phyloP scores from a whole-genome alignment of 1,140 invertebrate genomes.

The Geopemphigus sp. region DNA sequence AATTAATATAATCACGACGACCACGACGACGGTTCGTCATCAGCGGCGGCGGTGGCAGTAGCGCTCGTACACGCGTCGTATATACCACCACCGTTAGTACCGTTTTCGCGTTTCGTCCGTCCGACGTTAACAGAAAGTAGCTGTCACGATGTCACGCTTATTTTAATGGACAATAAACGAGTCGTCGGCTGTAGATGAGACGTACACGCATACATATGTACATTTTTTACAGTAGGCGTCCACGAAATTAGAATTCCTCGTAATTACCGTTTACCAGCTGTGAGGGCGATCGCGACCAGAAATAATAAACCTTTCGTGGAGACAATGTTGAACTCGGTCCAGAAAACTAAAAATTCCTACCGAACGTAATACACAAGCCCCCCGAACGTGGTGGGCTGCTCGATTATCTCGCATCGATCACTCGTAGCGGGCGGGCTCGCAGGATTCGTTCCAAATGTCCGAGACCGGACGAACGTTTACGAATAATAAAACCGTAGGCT shows the following conservation, averaged over 20 bases:
- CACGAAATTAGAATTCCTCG: constrained; percentile 39
- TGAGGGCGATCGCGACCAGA: no score
- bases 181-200: not conserved
- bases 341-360: not conserved
- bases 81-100: not conserved
- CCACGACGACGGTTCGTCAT: not conserved
- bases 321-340: constrained; percentile 37
- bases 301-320: not conserved
- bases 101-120: not conserved
- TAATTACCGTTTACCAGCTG: no score
- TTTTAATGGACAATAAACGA: constrained; percentile 45
- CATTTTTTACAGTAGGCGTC: not conserved
- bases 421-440: not conserved
- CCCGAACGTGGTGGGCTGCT: constrained; percentile 33
- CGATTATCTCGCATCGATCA: constrained; percentile 23
- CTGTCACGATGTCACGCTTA: constrained; percentile 22
- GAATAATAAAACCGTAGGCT: no score
- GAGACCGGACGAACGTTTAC: no score
- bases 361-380: not conserved
- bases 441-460: no score
- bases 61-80: no score
- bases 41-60: not conserved
- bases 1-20: no score
- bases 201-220: no score
- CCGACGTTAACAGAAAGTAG: constrained; percentile 16